phyloP scores from a whole-genome alignment of 2,797 vertebrate genomes.

The Lophotriccus pileatus region DNA sequence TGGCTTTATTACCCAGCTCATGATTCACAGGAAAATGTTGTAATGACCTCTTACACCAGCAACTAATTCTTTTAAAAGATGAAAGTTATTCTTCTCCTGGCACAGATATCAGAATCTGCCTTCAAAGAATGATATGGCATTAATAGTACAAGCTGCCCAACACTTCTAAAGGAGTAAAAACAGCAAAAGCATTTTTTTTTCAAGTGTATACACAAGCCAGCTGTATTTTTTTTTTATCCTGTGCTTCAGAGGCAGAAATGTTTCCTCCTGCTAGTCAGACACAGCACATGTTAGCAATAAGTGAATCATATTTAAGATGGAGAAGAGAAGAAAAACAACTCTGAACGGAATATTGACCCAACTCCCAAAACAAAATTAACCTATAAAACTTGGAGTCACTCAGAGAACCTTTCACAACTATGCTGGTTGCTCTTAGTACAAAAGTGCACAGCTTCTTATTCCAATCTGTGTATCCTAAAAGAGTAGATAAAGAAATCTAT shows the following conservation, averaged over 20 bases:
- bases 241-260: conserved; percentile 39
- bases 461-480: neutral
- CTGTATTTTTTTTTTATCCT: conserved; percentile 35
- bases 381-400: neutral
- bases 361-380: conserved; percentile 22
- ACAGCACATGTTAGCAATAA: conserved; percentile 59
- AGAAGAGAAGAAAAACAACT: conserved; percentile 44
- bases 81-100: conserved; percentile 59
- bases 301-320: conserved; percentile 49
- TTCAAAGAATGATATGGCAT: conserved; percentile 61
- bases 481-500: neutral
- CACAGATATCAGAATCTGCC: conserved; percentile 40
- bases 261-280: conserved; percentile 54
- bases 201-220: conserved; percentile 46
- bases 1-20: conserved; percentile 39
- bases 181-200: neutral
- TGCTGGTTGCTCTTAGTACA: neutral
- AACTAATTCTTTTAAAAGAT: conserved; percentile 56
- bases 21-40: conserved; percentile 57
- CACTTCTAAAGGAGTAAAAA: conserved; percentile 54
- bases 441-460: neutral
- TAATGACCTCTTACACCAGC: conserved; percentile 51
- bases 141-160: conserved; percentile 60
- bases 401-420: neutral
- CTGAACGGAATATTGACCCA: conserved; percentile 3